Evolutionary conservation across 2,797 vertebrate species (phyloP).

Genomic region (Rhincodon typus): DNA sequence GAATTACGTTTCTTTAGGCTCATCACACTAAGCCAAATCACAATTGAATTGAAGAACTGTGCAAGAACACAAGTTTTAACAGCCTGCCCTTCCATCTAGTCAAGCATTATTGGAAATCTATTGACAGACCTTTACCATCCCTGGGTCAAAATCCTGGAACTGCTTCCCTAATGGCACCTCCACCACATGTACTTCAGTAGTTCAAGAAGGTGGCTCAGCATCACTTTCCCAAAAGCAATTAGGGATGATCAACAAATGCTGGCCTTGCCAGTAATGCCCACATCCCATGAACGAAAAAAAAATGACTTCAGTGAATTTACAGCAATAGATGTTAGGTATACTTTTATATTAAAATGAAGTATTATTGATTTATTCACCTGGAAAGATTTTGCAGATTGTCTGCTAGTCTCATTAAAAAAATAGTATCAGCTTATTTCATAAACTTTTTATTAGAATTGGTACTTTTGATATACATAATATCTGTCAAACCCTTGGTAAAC

Average conservation of each 20-base stretch:
- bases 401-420: neutral
- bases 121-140: neutral
- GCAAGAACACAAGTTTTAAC: neutral
- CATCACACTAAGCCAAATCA: neutral
- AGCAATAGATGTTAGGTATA: neutral
- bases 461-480: slow-evolving; percentile 24
- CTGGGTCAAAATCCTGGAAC: neutral
- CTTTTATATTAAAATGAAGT: neutral
- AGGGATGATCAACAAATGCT: neutral
- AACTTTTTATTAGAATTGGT: slow-evolving; percentile 19
- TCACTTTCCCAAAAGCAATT: neutral
- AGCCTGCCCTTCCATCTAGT: neutral
- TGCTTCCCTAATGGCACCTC: neutral
- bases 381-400: neutral
- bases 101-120: neutral
- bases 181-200: neutral
- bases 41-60: neutral
- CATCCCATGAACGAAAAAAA: neutral
- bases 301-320: neutral
- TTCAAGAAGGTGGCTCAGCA: neutral
- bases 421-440: neutral
- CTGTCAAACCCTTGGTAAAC: slow-evolving; percentile 9
- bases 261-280: neutral
- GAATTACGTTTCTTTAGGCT: neutral
- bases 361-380: neutral